Base-by-base conservation (phyloP, 2,888 invertebrate genomes). In the Lysandra coridon region DNA sequence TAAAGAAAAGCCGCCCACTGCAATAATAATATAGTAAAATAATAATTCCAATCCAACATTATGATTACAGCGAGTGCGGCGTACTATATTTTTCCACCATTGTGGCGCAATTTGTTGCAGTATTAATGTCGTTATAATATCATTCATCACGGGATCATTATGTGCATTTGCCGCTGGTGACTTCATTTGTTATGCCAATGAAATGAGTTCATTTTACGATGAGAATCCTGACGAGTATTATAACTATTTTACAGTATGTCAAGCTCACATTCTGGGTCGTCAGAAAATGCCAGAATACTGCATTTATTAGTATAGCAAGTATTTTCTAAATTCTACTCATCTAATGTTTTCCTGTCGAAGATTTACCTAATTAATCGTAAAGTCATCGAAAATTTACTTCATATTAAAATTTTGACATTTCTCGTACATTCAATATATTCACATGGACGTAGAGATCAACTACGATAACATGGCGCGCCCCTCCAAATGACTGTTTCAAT, bases 1-100 rank as follows among this genome's bases (percentile, higher is more conserved):
- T 53, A 53, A 76, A 76, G 53, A 53, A 76, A 57, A 76, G 76
- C 53, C 57, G 49, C 53, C 57, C 17, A 23, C 76, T 33, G 53
- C 33, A 76, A 57, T 23, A 76, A 76, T 23, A 49, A 57, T 75
- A 49, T 40, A 44, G 40, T 74, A n/a, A 74, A 44, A 40, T 12
- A 44, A 74, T 44, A n/a, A 40, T 74, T 74, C 73, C 73, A 33
- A 73, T 17, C 40, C 44, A n/a, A 74, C 74, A 23, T 40, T 69
- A 37, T 37, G 14, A 33, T 69, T 4, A 14, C 33, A 69, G 14
- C 30, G 33, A 69, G 23, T 17, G 33, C 69, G 10, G 69, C 37
- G 69, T 37, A 57, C 17, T 57, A 69, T 69, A 69, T 69, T 69
- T 69, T 69, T 69, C 69, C 69, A 69, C 37, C 69, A 69, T 69